Evolutionary conservation across 2,797 vertebrate genomes (phyloP), one percentile per base, ranked within the genome.

Genomic region (Zalophus californianus): DNA sequence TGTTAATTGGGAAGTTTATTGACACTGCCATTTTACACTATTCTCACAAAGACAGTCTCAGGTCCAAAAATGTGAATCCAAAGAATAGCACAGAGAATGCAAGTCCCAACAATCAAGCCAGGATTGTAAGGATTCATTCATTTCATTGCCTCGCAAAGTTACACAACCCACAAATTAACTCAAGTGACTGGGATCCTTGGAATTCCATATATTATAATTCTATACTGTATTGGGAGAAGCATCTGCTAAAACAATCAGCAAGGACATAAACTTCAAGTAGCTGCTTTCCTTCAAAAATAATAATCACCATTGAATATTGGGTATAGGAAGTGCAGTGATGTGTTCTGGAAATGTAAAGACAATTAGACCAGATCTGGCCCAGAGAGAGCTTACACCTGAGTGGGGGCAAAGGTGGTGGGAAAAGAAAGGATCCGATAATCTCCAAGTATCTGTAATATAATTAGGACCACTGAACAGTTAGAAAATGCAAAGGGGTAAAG

Each of bases 1-100:
- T 94, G 32, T n/a, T 87, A 84, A 87, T 83, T 90, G 38, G 80
- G 15, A 89, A 89, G 18, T 77, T 90, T 88, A 62, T 54, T 41
- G 13, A 20, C 70, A 64, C 20, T 92, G 23, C 32, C 21, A 87
- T 50, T 94, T 77, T 80, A 93, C 4, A 83, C 78, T 32, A 68
- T 15, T 23, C 48, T 86, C 41, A 78, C 27, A 62, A 52, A 64
- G 15, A 89, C 11, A 86, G 78, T 72, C 58, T 85, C 9, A 79
- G n/a, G 7, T 84, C 56, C 27, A 62, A 82, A 66, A 85, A 83
- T 83, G 35, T 79, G 27, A 96, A 87, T 7, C 41, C 7, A 2
- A 80, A 87, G 29, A 70, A 8, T 25, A 83, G 12, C 12, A 66
- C 6, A 60, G 29, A 95, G 77, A 68, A 66, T 38, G 12, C 52